Evolutionary conservation across 1,140 invertebrate genomes (phyloP).

Genomic region (Drosophila takahashii): DNA sequence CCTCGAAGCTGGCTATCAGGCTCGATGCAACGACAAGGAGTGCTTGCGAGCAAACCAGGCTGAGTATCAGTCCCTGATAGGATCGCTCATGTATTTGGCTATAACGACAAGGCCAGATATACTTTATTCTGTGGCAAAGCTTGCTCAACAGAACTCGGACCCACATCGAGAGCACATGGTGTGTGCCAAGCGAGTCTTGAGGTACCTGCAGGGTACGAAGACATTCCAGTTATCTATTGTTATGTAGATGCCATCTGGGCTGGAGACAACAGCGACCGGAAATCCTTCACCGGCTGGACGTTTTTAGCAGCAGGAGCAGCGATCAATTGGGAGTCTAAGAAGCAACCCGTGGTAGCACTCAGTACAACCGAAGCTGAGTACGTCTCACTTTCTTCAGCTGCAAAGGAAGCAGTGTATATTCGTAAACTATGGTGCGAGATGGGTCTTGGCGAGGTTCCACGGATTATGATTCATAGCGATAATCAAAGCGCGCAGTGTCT

Average conservation of each 20-base stretch:
- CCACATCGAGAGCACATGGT: background rate
- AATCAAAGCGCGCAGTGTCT: too few species aligned
- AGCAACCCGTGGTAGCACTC: background rate
- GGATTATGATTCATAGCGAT: too few species aligned
- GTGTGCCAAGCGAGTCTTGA: background rate
- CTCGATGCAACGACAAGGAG: background rate
- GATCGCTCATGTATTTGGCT: too few species aligned
- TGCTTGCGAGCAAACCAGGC: background rate
- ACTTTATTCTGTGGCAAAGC: too few species aligned
- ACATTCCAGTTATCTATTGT: background rate
- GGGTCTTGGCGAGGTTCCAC: too few species aligned
- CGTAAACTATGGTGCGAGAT: background rate
- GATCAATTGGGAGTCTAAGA: background rate
- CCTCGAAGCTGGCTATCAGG: background rate
- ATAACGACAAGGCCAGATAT: too few species aligned
- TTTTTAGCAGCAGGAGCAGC: constrained; percentile 4
- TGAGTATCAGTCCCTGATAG: background rate
- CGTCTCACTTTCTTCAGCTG: constrained; percentile 5
- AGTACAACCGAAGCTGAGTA: constrained; percentile 5
- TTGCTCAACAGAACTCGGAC: too few species aligned
- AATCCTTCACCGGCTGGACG: constrained; percentile 10
- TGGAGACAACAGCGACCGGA: constrained; percentile 4
- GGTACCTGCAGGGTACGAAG: too few species aligned
- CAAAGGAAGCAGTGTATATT: constrained; percentile 10
- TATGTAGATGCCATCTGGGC: constrained; percentile 7